Base-by-base conservation (phyloP, 2,797 vertebrate genomes). In the Catharus ustulatus region DNA sequence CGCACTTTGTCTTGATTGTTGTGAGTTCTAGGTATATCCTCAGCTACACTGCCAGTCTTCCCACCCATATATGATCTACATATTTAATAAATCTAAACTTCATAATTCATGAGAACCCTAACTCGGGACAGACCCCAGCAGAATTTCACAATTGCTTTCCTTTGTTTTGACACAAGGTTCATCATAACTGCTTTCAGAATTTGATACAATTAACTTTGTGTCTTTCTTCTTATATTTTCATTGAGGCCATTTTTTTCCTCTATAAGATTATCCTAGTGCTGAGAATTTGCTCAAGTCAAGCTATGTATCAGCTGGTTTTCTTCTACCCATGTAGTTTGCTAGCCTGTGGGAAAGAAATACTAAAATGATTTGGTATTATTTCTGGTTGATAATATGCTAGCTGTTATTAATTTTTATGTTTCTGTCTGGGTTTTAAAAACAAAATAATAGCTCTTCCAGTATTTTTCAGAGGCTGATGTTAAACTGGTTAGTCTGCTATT, bases 381-480 rank as follows among this genome's bases (percentile, higher is more conserved):
- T 96, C 57, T 80, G n/a, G 15, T 52, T 89, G 59, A 73, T 57
- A 87, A 62, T 43, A 29, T 63, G 19, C 32, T 48, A 87, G 26
- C 15, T 66, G 21, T 79, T 96, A 73, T 32, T 89, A 30, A 58
- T 81, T 77, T 38, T 82, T 76, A 5, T 68, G 12, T 43, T 91
- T 62, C n/a, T 72, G n/a, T 64, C 52, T 85, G 36, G 10, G 36
- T 88, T 87, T 90, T 1, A 32, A 55, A 67, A 87, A 29, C 20
- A 43, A 62, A 64, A 55, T 58, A 43, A 51, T 29, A 64, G 11
- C 6, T 76, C 42, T 75, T 63, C 14, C 23, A 62, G 3, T 38
- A 16, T 92, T 93, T 92, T 87, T 45, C 86, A 76, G 63, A 71
- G 68, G 30, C 9, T 84, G 79, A 30, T 59, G 6, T 67, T 81